These are phyloP conservation scores for Allophyes oxyacanthae DNA, from an alignment of 2,888 invertebrate genomes.

Conservation along the genomic window DNA sequence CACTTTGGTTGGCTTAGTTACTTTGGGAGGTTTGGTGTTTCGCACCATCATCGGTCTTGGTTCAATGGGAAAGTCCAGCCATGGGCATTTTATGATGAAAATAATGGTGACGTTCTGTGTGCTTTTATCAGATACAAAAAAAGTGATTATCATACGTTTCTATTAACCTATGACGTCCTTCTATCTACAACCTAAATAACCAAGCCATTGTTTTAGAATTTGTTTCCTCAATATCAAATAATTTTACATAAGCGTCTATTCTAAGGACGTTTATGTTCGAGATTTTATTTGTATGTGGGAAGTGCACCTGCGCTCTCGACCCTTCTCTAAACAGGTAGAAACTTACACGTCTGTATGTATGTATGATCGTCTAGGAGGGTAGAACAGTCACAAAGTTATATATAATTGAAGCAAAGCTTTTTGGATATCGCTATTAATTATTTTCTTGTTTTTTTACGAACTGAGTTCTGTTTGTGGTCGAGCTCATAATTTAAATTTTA, in stretches of 20 bases:
- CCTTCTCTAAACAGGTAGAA: constrained; percentile 51
- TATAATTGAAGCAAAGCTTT: constrained; percentile 21
- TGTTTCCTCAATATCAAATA: constrained; percentile 4
- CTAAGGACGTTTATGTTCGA: constrained; percentile 26
- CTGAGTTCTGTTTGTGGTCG: no score
- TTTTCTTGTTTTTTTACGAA: no score
- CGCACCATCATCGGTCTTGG: no score
- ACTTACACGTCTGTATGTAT: constrained; percentile 23
- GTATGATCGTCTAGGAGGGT: constrained; percentile 42
- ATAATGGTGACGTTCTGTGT: no score
- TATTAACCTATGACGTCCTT: no score
- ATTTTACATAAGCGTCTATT: constrained; percentile 8
- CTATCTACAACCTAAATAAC: no score
- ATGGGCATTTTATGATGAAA: no score
- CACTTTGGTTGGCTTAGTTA: no score
- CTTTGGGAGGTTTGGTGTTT: no score
- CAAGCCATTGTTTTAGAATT: neutral
- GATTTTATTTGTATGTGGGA: constrained; percentile 40
- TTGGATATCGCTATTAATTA: neutral
- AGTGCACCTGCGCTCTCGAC: constrained; percentile 51
- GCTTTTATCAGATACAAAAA: no score
- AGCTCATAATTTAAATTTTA: neutral
- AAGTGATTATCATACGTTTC: no score
- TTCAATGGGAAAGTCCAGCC: no score
- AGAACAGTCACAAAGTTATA: constrained; percentile 17